phyloP scores from a whole-genome alignment of 2,888 invertebrate genomes.

The Ophion costatus region DNA sequence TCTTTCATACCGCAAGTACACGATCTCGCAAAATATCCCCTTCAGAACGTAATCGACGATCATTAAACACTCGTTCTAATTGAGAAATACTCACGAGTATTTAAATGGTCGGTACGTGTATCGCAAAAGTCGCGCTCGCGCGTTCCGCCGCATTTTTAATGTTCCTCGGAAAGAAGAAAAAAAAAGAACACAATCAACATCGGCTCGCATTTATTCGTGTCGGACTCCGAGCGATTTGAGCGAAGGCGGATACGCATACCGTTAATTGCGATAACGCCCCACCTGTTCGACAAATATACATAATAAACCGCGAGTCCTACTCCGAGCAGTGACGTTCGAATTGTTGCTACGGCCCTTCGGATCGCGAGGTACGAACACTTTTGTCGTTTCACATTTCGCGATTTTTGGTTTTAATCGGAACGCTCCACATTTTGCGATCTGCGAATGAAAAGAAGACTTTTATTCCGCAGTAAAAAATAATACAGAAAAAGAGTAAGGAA shows the following conservation, averaged over 20 bases:
- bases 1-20: neutral
- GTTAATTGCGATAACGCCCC: slow-evolving; percentile 51
- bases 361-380: too few relatives aligned
- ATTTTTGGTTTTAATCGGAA: too few relatives aligned
- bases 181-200: slow-evolving; percentile 23
- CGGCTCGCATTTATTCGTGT: slow-evolving; percentile 1
- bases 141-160: slow-evolving; percentile 29
- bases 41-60: slow-evolving; percentile 55
- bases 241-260: slow-evolving; percentile 55
- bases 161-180: slow-evolving; percentile 6
- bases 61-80: slow-evolving; percentile 63
- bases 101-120: slow-evolving; percentile 38
- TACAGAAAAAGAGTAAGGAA: too few relatives aligned
- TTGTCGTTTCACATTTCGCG: too few relatives aligned
- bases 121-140: slow-evolving; percentile 6
- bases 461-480: too few relatives aligned
- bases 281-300: slow-evolving; percentile 34
- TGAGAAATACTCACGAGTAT: slow-evolving; percentile 55
- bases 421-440: too few relatives aligned
- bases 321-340: slow-evolving; percentile 12
- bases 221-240: neutral
- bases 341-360: neutral
- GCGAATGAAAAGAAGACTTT: too few relatives aligned
- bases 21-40: slow-evolving; percentile 47
- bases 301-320: slow-evolving; percentile 33